phyloP scores from a whole-genome alignment of 2,888 invertebrate genomes.

The Ophion ellenae region DNA sequence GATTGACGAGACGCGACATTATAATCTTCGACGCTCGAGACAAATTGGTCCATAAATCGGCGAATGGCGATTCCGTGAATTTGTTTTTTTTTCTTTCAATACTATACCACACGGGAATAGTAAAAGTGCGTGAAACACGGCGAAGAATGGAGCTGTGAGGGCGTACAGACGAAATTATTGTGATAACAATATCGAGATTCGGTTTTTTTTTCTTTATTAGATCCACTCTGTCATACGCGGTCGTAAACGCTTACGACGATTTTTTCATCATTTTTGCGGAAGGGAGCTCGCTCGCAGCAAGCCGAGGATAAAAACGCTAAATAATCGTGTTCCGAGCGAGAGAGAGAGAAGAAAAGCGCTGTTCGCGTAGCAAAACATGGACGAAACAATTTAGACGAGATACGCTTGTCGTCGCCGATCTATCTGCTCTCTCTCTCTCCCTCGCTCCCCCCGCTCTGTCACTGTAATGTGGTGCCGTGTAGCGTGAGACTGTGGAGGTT shows the following conservation, averaged over 20 bases:
- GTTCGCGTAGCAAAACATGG: constrained; percentile 43
- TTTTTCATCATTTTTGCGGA: not conserved
- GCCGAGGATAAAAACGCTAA: not conserved
- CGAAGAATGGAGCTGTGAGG: not conserved
- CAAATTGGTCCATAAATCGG: not conserved
- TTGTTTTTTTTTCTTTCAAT: not conserved
- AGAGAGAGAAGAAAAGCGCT: constrained; percentile 14
- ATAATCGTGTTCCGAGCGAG: constrained; percentile 2
- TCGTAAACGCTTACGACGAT: not conserved
- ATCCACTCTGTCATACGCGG: not conserved
- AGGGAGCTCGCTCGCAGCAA: not conserved
- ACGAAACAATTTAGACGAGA: constrained; percentile 54
- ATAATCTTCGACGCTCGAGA: not conserved
- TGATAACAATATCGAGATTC: not conserved
- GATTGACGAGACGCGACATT: not conserved
- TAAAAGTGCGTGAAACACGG: not conserved
- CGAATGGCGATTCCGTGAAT: not conserved
- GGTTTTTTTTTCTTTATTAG: not conserved
- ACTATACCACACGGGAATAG: not conserved
- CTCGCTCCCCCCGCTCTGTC: constrained; percentile 24
- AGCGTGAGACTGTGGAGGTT: constrained; percentile 50
- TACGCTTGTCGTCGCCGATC: constrained; percentile 54
- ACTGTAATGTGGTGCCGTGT: constrained; percentile 43
- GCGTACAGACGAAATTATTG: not conserved
- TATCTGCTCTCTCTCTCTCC: constrained; percentile 22